Percentiles rank a stretch among this genome's conserved stretches.
These are phyloP conservation scores for Tupaia chinensis DNA, from an alignment of 2,113 vertebrate species.

Conservation along the genomic window DNA sequence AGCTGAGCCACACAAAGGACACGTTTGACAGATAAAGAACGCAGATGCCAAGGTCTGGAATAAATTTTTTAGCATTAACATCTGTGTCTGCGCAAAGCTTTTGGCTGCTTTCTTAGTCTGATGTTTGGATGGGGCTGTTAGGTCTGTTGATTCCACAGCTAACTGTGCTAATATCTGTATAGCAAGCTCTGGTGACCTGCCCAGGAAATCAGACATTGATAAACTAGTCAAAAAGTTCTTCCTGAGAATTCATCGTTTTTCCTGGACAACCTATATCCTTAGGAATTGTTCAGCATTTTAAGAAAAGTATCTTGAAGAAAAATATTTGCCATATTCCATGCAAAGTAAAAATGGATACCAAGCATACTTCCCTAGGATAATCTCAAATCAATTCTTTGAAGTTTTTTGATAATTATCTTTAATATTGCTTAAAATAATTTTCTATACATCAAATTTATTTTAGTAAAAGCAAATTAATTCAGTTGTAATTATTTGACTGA, in stretches of 20 bases:
- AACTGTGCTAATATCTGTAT: constrained; percentile 70
- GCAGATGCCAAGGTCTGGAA: constrained; percentile 80
- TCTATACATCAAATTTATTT: not conserved
- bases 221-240: constrained; percentile 55
- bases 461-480: not conserved
- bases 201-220: constrained; percentile 73
- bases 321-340: constrained; percentile 22
- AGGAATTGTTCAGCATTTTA: constrained; percentile 70
- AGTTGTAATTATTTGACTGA: not conserved
- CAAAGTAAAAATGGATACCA: constrained; percentile 43
- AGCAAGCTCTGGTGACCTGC: constrained; percentile 65
- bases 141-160: constrained; percentile 63
- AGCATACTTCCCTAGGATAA: constrained; percentile 29
- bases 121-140: constrained; percentile 69
- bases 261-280: constrained; percentile 61
- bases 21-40: constrained; percentile 80
- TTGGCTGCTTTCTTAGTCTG: constrained; percentile 81
- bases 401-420: not conserved
- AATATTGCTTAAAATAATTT: constrained; percentile 36
- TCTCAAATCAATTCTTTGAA: not conserved
- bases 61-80: constrained; percentile 87
- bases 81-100: constrained; percentile 85
- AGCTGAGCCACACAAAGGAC: constrained; percentile 75
- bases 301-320: constrained; percentile 55
- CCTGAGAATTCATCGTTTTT: not conserved